These are phyloP conservation scores for Muscidifurax raptorellus DNA, from an alignment of 1,140 invertebrate genomes.

Conservation along the genomic window DNA sequence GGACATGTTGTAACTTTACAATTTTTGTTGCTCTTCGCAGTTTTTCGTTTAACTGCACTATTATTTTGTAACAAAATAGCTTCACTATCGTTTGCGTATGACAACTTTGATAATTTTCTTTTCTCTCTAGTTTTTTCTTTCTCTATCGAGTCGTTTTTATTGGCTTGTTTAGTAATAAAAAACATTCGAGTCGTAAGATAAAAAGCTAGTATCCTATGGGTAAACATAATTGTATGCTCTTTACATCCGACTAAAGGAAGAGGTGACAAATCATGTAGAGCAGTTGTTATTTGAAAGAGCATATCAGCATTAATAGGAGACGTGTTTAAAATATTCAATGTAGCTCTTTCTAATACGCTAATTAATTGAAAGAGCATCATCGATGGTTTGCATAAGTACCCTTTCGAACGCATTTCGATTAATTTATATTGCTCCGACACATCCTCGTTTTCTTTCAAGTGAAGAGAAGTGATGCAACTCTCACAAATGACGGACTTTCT, in stretches of 20 bases:
- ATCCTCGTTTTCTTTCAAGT: neutral
- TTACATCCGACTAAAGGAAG: conserved; percentile 3
- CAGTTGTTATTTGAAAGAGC: neutral
- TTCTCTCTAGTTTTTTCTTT: too few species aligned
- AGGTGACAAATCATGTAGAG: neutral
- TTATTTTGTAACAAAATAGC: too few species aligned
- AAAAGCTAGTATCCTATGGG: too few species aligned
- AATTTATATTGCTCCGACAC: conserved; percentile 10
- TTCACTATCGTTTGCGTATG: too few species aligned
- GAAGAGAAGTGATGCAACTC: neutral
- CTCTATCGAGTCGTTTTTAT: conserved; percentile 19
- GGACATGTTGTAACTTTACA: too few species aligned
- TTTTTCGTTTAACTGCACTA: too few species aligned
- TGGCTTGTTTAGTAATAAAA: conserved; percentile 1
- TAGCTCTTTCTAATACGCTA: neutral
- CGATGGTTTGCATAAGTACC: neutral
- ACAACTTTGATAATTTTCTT: too few species aligned
- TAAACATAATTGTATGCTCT: neutral
- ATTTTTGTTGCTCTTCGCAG: too few species aligned
- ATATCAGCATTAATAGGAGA: neutral
- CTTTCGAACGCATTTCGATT: neutral
- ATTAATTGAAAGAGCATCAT: neutral
- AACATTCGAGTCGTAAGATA: conserved; percentile 19
- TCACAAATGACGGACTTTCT: neutral
- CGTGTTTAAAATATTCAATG: neutral